Evolutionary conservation across 2,888 invertebrate genomes (phyloP).

Genomic region (Acanthoscelides obtectus): DNA sequence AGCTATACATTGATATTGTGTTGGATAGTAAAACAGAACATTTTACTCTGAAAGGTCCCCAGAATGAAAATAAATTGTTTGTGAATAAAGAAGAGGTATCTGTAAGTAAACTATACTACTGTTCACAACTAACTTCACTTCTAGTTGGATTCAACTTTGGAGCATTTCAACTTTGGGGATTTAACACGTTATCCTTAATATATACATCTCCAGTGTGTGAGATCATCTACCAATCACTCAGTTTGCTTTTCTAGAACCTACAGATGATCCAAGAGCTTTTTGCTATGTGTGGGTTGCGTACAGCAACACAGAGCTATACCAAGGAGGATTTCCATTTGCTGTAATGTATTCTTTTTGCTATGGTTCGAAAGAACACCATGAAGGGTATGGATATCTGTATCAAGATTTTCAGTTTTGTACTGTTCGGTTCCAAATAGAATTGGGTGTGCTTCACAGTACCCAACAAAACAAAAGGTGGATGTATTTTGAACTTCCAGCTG

Average conservation of each 20-base stretch:
- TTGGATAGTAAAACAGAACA: conserved; percentile 37
- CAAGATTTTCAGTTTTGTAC: conserved; percentile 56
- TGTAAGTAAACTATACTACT: conserved; percentile 61
- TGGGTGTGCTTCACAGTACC: conserved; percentile 37
- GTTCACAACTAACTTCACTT: conserved; percentile 63
- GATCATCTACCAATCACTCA: conserved; percentile 58
- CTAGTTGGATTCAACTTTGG: conserved; percentile 73
- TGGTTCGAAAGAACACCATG: conserved; percentile 59
- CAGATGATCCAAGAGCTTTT: conserved; percentile 88
- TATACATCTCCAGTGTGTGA: conserved; percentile 59
- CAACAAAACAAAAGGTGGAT: conserved; percentile 28
- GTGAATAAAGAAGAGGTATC: conserved; percentile 55
- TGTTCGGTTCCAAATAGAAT: conserved; percentile 57
- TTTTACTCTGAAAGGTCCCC: conserved; percentile 56
- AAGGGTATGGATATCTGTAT: conserved; percentile 60
- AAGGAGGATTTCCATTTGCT: conserved; percentile 56
- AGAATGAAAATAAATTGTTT: conserved; percentile 52
- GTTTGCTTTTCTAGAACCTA: conserved; percentile 71
- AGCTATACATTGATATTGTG: conserved; percentile 49
- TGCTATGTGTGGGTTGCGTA: conserved; percentile 82
- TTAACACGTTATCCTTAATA: conserved; percentile 51
- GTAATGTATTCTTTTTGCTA: conserved; percentile 76
- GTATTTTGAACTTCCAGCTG: conserved; percentile 36
- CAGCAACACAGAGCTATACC: conserved; percentile 50
- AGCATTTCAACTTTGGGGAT: conserved; percentile 69